Percentiles rank a stretch among this genome's conserved stretches.
Conservation (phyloP, 1,140 invertebrate genomes). For the Pantala flavescens region DNA sequence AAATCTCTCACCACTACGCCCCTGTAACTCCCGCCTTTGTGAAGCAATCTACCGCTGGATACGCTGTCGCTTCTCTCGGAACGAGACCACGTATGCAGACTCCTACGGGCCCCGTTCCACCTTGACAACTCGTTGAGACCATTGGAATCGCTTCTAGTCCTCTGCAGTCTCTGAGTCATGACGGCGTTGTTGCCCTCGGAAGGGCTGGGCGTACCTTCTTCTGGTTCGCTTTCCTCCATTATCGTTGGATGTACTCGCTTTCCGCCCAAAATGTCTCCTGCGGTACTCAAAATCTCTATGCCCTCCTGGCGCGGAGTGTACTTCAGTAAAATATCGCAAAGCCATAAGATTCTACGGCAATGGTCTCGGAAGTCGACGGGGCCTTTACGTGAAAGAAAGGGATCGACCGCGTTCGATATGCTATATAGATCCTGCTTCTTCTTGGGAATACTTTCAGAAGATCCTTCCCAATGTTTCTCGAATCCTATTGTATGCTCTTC, state of each 20-base stretch:
- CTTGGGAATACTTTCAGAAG: too few relatives aligned
- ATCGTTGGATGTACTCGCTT: not conserved
- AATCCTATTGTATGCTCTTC: too few relatives aligned
- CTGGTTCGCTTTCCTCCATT: not conserved
- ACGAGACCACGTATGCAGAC: not conserved
- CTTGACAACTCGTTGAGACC: not conserved
- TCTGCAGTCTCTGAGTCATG: not conserved
- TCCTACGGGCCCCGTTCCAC: not conserved
- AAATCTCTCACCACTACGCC: not conserved
- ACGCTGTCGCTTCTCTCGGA: not conserved
- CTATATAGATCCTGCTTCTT: too few relatives aligned
- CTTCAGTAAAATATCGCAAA: constrained; percentile 10
- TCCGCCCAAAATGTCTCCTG: constrained; percentile 10
- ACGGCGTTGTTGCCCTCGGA: not conserved
- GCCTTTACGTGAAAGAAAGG: too few relatives aligned
- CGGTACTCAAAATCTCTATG: constrained; percentile 11
- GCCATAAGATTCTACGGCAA: not conserved
- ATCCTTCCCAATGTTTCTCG: too few relatives aligned
- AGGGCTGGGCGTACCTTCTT: not conserved
- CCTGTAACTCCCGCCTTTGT: not conserved
- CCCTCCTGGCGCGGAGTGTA: constrained; percentile 1
- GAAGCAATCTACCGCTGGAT: not conserved
- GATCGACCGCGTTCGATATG: too few relatives aligned
- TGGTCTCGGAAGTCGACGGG: constrained; percentile 11
- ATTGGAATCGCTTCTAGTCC: not conserved